Base-by-base conservation (phyloP, 2,113 vertebrate genomes). In the Plecturocebus donacophilus region DNA sequence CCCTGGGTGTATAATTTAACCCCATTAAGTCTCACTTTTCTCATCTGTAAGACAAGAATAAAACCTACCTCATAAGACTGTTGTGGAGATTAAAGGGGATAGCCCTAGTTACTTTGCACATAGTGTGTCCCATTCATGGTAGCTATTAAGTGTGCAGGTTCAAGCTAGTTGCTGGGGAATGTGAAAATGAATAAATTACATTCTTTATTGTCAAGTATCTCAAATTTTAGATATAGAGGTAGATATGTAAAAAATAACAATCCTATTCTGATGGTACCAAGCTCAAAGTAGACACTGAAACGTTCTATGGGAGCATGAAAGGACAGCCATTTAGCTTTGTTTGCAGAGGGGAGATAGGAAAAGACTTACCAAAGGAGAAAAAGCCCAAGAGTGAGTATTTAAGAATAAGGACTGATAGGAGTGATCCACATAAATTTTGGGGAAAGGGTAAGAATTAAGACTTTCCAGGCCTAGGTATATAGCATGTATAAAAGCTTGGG, bases 211-310 rank as follows among this genome's bases (percentile, higher is more conserved):
- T 86, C 30, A 77, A 32, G 30, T 64, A 20, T 49, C 40, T 85
- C 91, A 91, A 87, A 49, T 81, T 94, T 92, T 81, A 93, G 21
- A n/a, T 76, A 84, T n/a, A 87, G 13, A 88, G 17, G 87, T 12
- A 93, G 27, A 35, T 79, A 68, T 73, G 9, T 71, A 77, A 95
- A 92, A 75, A 88, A 92, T 68, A 76, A 87, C 42, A 95, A 76
- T 92, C 17, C 5, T 58, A 38, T 84, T 30, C 54, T 91, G 16
- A 11, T 76, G 56, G 6, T 90, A 8, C 23, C 38, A 87, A 76
- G 42, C 23, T 80, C 85, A 12, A 16, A 85, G 25, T 66, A 30
- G 38, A 66, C 4, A 64, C 5, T 21, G 30, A 17, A 27, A 56
- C 56, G 47, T 42, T 79, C 38, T 61, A 14, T 64, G 38, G 56